Evolutionary conservation across 2,113 vertebrate species (phyloP).

Genomic region (Puffinus mauretanicus): DNA sequence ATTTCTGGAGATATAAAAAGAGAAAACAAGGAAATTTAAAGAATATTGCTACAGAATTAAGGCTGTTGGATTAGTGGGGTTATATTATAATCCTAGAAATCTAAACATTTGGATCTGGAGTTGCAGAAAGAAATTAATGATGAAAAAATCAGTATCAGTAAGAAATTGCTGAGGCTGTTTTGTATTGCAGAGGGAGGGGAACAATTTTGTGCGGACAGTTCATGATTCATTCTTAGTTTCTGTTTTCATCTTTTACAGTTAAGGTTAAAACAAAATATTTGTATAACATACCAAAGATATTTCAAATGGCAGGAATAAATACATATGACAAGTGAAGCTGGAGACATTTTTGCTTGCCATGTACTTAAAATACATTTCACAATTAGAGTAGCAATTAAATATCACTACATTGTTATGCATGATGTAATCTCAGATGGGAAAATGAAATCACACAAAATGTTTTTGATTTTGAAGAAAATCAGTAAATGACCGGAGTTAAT

Average conservation of each 20-base stretch:
- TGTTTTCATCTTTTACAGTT: not conserved
- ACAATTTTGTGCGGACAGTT: not conserved
- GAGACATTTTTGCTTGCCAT: not conserved
- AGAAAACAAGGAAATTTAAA: not conserved
- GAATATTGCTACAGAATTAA: not conserved
- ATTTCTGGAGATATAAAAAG: not conserved
- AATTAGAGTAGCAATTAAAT: not conserved
- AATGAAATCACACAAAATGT: conserved; percentile 39
- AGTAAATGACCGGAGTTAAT: not conserved
- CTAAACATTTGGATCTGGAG: not conserved
- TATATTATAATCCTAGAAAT: not conserved
- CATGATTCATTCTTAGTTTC: not conserved
- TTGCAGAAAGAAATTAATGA: not conserved
- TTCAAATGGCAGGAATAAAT: not conserved
- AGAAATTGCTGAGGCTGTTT: not conserved
- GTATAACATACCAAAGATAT: not conserved
- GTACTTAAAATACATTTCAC: not conserved
- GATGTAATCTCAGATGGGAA: conserved; percentile 56
- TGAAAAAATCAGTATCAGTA: not conserved
- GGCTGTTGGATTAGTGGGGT: not conserved
- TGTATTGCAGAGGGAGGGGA: not conserved
- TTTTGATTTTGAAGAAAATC: not conserved
- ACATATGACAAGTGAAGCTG: not conserved
- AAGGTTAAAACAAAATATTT: not conserved
- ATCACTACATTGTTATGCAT: conserved; percentile 44